Evolutionary conservation across 2,113 vertebrate genomes (phyloP), one percentile per base, ranked within the genome.

Genomic region (Delphinapterus leucas): DNA sequence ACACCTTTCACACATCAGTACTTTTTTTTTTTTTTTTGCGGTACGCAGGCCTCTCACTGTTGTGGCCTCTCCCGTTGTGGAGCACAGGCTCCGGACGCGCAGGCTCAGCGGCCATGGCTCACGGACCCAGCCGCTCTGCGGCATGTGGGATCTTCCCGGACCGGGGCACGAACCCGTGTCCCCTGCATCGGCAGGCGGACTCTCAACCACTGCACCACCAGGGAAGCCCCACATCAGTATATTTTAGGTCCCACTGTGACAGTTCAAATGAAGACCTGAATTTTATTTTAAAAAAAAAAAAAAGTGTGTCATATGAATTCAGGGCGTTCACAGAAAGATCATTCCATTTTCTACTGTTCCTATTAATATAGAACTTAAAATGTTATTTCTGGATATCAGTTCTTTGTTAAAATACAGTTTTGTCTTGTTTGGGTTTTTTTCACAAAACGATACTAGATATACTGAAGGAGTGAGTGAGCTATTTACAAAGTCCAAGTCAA

Each of bases 241-340:
- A 73, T 49, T 88, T 96, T 67, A 96, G 33, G 81, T 49, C 49
- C 18, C 53, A 80, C 25, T 25, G 8, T 61, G 73, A 86, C 0
- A 61, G 20, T 61, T 20, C 44, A 96, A 92, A 65, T 76, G n/a
- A 21, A 86, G 44, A 93, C 53, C 44, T 97, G 63, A 93, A 96
- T 88, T 94, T 88, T 90, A 94, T 38, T 81, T 92, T n/a, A n/a
- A 28, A 18, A 60, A 79, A 85, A 96, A 93, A 96, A 92, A 95
- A 83, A 53, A 53, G 58, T 25, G 31, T 85, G 25, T 82, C n/a
- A 86, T 15, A 23, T 93, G 60, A 87, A 80, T 80, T 94, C 63
- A 55, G 8, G 17, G 12, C 2, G 33, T 49, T 55, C 85, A 91
- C 5, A 58, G 38, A 81, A 86, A 86, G 28, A 80, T 13, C 17